These are phyloP conservation scores for Hyposmocoma kahamanoa DNA, from an alignment of 1,140 invertebrate genomes.

Conservation along the genomic window DNA sequence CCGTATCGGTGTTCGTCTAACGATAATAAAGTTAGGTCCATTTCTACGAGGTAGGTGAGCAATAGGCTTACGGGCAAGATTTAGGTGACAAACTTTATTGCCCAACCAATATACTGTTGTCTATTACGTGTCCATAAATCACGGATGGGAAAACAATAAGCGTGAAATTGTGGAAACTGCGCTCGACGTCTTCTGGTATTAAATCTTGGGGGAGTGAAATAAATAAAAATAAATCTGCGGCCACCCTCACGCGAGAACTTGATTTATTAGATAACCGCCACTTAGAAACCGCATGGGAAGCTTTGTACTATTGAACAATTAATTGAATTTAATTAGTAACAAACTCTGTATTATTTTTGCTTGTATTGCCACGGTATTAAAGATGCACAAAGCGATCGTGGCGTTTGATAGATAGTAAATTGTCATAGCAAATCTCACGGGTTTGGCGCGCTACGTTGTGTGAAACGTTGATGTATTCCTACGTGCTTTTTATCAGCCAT, in stretches of 20 bases:
- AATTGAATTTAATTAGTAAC: conserved; percentile 44
- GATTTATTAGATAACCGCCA: conserved; percentile 60
- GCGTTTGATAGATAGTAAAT: background rate
- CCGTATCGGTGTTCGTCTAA: too few species aligned
- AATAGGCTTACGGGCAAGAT: conserved; percentile 64
- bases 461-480: background rate
- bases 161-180: conserved; percentile 73
- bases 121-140: conserved; percentile 69
- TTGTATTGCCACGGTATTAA: background rate
- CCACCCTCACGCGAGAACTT: conserved; percentile 54
- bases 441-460: background rate
- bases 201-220: conserved; percentile 69
- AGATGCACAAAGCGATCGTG: background rate
- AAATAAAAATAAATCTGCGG: conserved; percentile 69
- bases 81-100: conserved; percentile 71
- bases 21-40: too few species aligned
- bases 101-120: conserved; percentile 62
- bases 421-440: background rate
- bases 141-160: conserved; percentile 74
- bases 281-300: conserved; percentile 27
- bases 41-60: too few species aligned
- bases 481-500: background rate
- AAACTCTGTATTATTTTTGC: background rate
- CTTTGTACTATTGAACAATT: conserved; percentile 16
- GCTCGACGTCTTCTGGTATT: conserved; percentile 59